Base-by-base conservation (phyloP, 2,888 invertebrate species). In the Drosophila neotestacea region DNA sequence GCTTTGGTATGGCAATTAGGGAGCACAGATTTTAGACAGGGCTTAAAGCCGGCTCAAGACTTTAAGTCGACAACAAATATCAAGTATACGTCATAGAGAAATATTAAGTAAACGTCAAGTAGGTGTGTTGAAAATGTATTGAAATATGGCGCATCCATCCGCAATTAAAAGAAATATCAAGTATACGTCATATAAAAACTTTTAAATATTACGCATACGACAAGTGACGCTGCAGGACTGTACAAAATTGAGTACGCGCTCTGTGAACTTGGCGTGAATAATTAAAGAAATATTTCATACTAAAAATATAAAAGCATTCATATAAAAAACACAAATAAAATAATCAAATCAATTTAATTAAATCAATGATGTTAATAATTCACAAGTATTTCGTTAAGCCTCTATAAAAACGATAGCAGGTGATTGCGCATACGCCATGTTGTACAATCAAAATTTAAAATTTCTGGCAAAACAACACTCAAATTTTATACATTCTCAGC, bases 1-100 rank as follows among this genome's bases (percentile, higher is more conserved):
- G 64, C 44, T 44, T 64, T 64, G 70, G 34, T 48, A 47, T 46
- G 63, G 59, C 70, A 76, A 79, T 79, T 75, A 76, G 56, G 32
- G 51, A 38, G 32, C 9, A 2, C 44, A 28, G 48, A 50, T 46
- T 44, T 56, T 39, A 55, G 58, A 47, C 50, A 66, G 16, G 27
- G 6, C 28, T 56, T 46, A 38, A 44, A 36, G 44, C 27, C n/a
- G 4, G 7, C 16, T 9, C 7, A 59, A 22, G 22, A 39, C 39
- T 32, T 32, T 13, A 30, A 39, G 22, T 4, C 16, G n/a, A 6
- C 11, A 7, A 6, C 30, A 48, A 59, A 36, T 54, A 59, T 70
- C 51, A 54, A 32, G 22, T 27, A 54, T 54, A 58, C 51, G 63
- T 16, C n/a, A 27, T 5, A 27, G 16, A 6, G 22, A 38, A 11